Evolutionary conservation across 2,113 vertebrate species (phyloP), one percentile per base, ranked within the genome.

Genomic region (Heliornis fulica): DNA sequence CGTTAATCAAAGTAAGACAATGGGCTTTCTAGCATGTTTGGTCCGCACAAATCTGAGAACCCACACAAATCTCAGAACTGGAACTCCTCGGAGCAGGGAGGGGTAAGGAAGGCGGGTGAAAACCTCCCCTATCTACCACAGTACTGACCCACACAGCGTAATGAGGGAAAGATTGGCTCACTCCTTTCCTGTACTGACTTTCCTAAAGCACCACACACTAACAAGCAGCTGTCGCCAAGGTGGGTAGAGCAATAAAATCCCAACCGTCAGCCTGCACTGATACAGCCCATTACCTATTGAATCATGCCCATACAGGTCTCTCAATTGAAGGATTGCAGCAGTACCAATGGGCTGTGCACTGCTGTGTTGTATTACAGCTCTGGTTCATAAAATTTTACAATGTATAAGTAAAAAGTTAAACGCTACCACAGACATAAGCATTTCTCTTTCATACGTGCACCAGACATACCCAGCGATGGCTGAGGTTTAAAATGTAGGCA

Each of bases 301-400:
- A 94, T 91, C 80, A 17, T 57, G 86, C 80, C 94, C 91, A 93
- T 41, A 46, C 46, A 87, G 45, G 45, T 40, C 4, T 87, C 92
- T 94, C 76, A 60, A 28, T 4, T 95, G 96, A 95, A 57, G 63
- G 92, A 91, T 83, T 83, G 28, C 53, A 89, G 89, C 64, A 91
- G 68, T 57, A 79, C 19, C 54, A 72, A 84, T 25, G 83, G 95
- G 84, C 94, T 97, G 92, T 61, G 94, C 90, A 26, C 85, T 69
- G 53, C 81, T 50, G 25, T 57, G 81, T 94, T 94, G 95, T 61
- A 69, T 57, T 77, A 87, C 86, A 96, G 74, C 77, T 84, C 74
- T 69, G 95, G 76, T 72, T 95, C 96, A 94, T 97, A 95, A 97
- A 97, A 63, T 77, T 97, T 97, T 96, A 96, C 95, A 94, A 70